Base-by-base conservation (phyloP, 2,113 vertebrate genomes). In the Dendrocopos noguchii region DNA sequence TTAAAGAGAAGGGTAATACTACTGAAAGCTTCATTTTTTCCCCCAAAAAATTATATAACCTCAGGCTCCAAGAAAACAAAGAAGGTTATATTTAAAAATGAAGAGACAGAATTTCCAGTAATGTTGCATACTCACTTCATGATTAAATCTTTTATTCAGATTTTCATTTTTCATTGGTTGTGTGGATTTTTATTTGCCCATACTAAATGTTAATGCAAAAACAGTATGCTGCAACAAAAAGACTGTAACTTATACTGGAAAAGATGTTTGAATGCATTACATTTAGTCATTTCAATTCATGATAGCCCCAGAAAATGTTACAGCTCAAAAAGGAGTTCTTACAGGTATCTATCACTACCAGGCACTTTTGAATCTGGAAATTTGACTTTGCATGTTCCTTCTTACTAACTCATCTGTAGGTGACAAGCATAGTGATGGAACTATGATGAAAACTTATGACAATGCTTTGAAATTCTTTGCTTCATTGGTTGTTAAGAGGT, bases 31-130 rank as follows among this genome's bases (percentile, higher is more conserved):
- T 55, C 39, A 34, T 34, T 25, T 55, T 36, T 9, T 25, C 9
- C 3, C 3, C 7, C 10, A 2, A 1, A 19, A 61, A 44, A 24
- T 33, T 47, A 12, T 3, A 4, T 36, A 10, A 55, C 1, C 1
- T 47, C 15, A 57, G 14, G 15, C 75, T 42, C 7, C 16, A 78
- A 78, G 18, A 15, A 59, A 68, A 31, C 7, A 36, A 57, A 55
- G 0, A 1, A 47, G 19, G 12, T 16, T 6, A 25, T 42, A 36
- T 53, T 80, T 28, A 2, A 60, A 84, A 87, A 68, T 15, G 3
- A 21, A 71, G 6, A 72, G 4, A 3, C 36, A 46, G 60, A 9
- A 24, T 47, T 87, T 72, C 55, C 15, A 56, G 6, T n/a, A 21
- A 22, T 42, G 4, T 67, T 19, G 64, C 44, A 31, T 60, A 72